Evolutionary conservation across 53 echinoderm and acorn worm species (phyloP).

Genomic region (Zoroaster sp.): DNA sequence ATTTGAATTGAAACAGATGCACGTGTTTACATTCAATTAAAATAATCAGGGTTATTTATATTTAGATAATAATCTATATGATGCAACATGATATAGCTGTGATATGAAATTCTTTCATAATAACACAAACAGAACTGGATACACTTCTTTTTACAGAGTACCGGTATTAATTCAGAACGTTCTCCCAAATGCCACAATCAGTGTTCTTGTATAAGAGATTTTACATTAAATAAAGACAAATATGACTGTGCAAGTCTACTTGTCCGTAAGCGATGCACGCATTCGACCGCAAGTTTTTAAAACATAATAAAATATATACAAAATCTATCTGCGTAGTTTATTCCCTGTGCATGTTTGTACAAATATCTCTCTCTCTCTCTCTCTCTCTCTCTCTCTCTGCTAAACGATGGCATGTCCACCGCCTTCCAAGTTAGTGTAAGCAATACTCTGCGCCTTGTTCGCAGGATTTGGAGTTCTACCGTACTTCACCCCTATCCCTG

Average conservation of each 20-base stretch:
- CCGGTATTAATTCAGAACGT: no score
- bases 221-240: no score
- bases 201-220: no score
- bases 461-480: slow-evolving; percentile 22
- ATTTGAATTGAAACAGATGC: background rate
- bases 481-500: slow-evolving; percentile 33
- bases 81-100: background rate
- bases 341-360: background rate
- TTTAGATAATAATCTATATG: background rate
- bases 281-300: no score
- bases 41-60: slow-evolving; percentile 9
- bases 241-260: no score
- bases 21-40: slow-evolving; percentile 22
- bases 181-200: no score
- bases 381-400: no score
- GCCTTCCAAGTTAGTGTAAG: slow-evolving; percentile 26
- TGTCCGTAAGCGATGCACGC: no score
- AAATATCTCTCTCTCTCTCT: background rate
- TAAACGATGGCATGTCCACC: slow-evolving; percentile 33
- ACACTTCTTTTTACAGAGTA: no score
- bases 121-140: background rate
- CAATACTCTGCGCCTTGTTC: slow-evolving; percentile 26
- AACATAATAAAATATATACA: background rate
- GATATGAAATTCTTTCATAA: background rate
- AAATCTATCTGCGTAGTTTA: slow-evolving; percentile 20